Evolutionary conservation across 2,888 invertebrate species (phyloP).

Genomic region (Spilarctia lutea): DNA sequence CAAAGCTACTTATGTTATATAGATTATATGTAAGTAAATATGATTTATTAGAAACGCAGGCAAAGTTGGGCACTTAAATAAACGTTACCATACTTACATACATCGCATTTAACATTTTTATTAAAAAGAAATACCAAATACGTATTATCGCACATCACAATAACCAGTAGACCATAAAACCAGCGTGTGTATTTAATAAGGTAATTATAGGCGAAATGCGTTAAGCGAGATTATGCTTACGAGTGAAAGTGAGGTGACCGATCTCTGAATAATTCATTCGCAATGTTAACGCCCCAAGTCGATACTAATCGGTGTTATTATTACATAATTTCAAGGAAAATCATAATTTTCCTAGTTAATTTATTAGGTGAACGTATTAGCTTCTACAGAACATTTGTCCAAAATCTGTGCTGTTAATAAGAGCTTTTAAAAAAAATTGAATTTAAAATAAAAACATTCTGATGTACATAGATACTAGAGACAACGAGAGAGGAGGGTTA

Average conservation of each 20-base stretch:
- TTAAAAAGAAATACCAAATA: not conserved
- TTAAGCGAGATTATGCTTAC: slow-evolving; percentile 36
- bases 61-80: not conserved
- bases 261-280: slow-evolving; percentile 50
- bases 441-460: not conserved
- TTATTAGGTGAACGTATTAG: not conserved
- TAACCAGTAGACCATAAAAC: slow-evolving; percentile 28
- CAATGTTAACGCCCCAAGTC: slow-evolving; percentile 37
- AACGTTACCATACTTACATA: not conserved
- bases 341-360: slow-evolving; percentile 42
- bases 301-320: slow-evolving; percentile 52
- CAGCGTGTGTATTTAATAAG: slow-evolving; percentile 32
- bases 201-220: slow-evolving; percentile 36
- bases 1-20: too few relatives aligned
- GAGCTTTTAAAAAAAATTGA: not conserved
- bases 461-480: not conserved
- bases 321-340: slow-evolving; percentile 54
- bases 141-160: not conserved
- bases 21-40: too few relatives aligned
- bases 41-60: too few relatives aligned
- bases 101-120: not conserved
- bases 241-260: slow-evolving; percentile 57
- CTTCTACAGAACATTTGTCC: not conserved
- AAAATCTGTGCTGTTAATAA: not conserved
- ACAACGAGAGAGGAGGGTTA: not conserved